Evolutionary conservation across 2,888 invertebrate species (phyloP).

Genomic region (Sinodicranocentrus sp.): DNA sequence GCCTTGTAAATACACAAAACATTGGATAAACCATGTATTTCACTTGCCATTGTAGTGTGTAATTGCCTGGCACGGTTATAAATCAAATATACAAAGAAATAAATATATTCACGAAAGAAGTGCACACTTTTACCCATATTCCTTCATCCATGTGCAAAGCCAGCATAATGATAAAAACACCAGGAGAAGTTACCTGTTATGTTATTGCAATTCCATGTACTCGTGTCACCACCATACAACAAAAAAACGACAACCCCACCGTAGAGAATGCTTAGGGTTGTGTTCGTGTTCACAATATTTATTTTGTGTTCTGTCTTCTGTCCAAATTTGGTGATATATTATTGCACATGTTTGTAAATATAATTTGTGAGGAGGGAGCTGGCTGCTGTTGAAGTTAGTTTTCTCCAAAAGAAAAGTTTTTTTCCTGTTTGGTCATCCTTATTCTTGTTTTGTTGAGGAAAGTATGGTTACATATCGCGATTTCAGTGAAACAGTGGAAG

Average conservation of each 20-base stretch:
- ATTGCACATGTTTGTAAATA: constrained; percentile 22
- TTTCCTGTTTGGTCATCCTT: not conserved
- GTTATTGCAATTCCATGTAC: constrained; percentile 23
- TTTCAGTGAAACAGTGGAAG: no score
- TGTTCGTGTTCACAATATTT: constrained; percentile 26
- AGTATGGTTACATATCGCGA: no score
- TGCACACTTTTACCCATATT: not conserved
- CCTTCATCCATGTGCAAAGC: no score
- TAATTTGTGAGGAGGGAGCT: constrained; percentile 5
- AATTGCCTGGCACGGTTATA: constrained; percentile 31
- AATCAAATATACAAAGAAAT: constrained; percentile 31
- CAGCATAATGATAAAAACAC: not conserved
- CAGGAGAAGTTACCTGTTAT: not conserved
- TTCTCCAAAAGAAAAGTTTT: not conserved
- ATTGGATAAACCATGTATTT: constrained; percentile 22
- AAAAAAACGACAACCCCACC: not conserved
- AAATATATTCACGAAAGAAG: not conserved
- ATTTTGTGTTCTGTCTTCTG: constrained; percentile 28
- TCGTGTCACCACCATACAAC: constrained; percentile 20
- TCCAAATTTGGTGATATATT: constrained; percentile 22
- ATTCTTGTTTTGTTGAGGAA: no score
- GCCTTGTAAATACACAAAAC: constrained; percentile 14
- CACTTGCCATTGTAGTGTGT: constrained; percentile 28
- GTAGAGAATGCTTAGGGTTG: not conserved
- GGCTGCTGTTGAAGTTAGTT: not conserved